Evolutionary conservation across 2,888 invertebrate genomes (phyloP), one percentile per base, ranked within the genome.

Genomic region (Pollenia angustigena): DNA sequence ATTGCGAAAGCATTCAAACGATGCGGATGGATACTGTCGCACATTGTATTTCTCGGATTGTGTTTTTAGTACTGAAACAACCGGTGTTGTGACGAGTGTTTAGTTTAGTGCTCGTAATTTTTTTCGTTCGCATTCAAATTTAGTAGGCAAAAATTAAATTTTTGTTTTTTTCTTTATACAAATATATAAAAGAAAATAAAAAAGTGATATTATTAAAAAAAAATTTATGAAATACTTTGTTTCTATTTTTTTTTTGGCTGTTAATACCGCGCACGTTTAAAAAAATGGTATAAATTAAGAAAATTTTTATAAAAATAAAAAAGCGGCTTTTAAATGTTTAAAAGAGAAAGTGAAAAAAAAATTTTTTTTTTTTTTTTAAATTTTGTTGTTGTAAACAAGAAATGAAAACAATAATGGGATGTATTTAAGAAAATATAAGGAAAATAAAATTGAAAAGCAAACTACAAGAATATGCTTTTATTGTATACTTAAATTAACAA

Each of bases 31-130:
- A 48, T 74, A 66, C 64, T 64, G 64, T 76, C 71, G 83, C 75
- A 80, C 46, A 74, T 72, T 60, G 54, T 68, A 74, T 58, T 78
- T 64, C 60, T 81, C 68, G 52, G 46, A 54, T 64, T 69, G 58
- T 75, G 52, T 75, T 52, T 85, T 80, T 81, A 87, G 87, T 84
- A 84, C 72, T 76, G 84, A 87, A 81, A 81, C 76, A 87, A 72
- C 87, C 87, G 87, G 87, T 84, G 87, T 87, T 87, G 84, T 48
- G 87, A 60, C 76, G 84, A 84, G 71, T 50, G 66, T 84, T 68
- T 82, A 84, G 81, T 68, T 76, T 81, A 76, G 60, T 74, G 84
- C 72, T 84, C 81, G 79, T 32, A 10, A 60, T 69, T 23, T 62
- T 71, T 75, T 83, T 56, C 54, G 81, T 81, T 81, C 81, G 81